Evolutionary conservation across 2,888 invertebrate species (phyloP), one percentile per base, ranked within the genome.

Genomic region (Pasiphila rectangulata): DNA sequence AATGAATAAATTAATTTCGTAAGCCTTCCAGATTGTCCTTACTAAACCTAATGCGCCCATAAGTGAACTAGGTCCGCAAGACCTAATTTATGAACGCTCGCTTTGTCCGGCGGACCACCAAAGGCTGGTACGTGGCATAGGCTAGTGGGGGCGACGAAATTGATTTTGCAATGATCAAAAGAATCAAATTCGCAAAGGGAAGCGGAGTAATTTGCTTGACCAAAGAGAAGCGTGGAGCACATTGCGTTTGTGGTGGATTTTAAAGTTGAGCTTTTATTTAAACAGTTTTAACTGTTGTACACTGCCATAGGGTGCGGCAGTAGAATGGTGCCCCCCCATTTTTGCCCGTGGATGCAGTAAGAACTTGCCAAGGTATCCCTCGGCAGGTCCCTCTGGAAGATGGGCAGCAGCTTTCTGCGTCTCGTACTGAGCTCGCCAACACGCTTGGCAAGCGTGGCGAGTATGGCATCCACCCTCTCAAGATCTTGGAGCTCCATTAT

Each of bases 131-230:
- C 36, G 54, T 51, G 53, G 52, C 38, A 45, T 39, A 49, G 68
- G 69, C 68, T 50, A 51, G 53, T 44, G 39, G 52, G 58, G 70
- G 72, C 68, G 66, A 64, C 64, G 67, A 75, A 77, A 79, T 79
- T 78, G 78, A 80, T 77, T 79, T 78, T 67, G 64, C 69, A 65
- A 72, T 76, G 81, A 80, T 79, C 79, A 81, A 81, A 79, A 78
- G 79, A 79, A 74, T 71, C 72, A 71, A 75, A 74, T 74, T 78
- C 74, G 71, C 74, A 79, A 79, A 79, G 79, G 75, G 68, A 68
- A 72, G 74, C 69, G 65, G 68, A 66, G 72, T 72, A 79, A 79
- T 79, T 78, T 77, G 75, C 78, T 79, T 79, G 79, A 75, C 78
- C 76, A 65, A 61, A 61, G 65, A 62, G 64, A 61, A 61, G 63